These are phyloP conservation scores for Myotis yumanensis DNA, from an alignment of 2,113 vertebrate genomes.

Conservation along the genomic window DNA sequence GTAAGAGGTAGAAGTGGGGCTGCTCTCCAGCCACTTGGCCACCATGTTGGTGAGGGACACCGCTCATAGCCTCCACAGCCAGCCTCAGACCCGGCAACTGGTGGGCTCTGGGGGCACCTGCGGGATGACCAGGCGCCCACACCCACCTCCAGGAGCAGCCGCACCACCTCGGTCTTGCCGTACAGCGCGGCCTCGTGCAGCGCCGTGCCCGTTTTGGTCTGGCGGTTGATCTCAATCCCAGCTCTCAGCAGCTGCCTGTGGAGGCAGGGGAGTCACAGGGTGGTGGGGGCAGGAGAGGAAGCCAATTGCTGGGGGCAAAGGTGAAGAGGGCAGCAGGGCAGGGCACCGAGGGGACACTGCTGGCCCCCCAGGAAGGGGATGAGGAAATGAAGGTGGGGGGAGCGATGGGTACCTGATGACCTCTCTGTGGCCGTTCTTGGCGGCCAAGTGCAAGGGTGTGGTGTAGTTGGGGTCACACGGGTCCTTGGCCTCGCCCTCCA, in stretches of 20 bases:
- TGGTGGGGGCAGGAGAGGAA: background rate
- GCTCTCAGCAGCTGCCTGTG: conserved; percentile 93
- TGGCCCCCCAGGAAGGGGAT: background rate
- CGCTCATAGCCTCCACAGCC: background rate
- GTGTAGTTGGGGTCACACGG: conserved; percentile 91
- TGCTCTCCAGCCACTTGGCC: background rate
- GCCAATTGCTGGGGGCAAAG: background rate
- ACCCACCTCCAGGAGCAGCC: conserved; percentile 93
- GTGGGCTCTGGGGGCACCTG: fast-evolving
- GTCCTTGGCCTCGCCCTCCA: conserved; percentile 95
- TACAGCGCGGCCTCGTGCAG: conserved; percentile 95
- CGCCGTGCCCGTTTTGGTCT: conserved; percentile 93
- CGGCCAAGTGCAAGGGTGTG: conserved; percentile 94
- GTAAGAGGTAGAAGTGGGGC: background rate
- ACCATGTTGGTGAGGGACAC: fast-evolving
- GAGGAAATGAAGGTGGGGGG: background rate
- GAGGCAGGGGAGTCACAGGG: background rate
- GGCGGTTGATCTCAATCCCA: conserved; percentile 95
- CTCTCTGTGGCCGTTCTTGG: conserved; percentile 96
- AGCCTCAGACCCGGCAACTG: fast-evolving
- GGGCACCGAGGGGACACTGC: background rate
- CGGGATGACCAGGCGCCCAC: fast-evolving
- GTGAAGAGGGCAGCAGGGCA: background rate
- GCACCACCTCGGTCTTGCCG: conserved; percentile 95
- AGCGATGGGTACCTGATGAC: conserved; percentile 88